Evolutionary conservation across 2,113 vertebrate species (phyloP), one percentile per base, ranked within the genome.

Genomic region (Talpa occidentalis): DNA sequence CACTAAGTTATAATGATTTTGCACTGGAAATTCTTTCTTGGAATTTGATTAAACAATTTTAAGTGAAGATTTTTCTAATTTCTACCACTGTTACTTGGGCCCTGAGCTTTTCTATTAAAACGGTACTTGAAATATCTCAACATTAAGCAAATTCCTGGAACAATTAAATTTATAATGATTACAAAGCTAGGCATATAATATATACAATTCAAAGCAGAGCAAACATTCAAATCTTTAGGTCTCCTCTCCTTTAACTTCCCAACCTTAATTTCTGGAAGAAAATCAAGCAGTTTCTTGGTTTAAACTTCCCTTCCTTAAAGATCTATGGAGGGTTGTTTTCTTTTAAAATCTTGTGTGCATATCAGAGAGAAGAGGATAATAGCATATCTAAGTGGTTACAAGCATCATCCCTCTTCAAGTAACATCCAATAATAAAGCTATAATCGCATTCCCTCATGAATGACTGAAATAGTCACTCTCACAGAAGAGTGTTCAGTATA

Each of bases 101-200:
- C 95, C 95, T 94, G 95, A 95, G 85, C 72, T 97, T 96, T 97
- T 94, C 89, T 96, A 96, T 91, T 95, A 90, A 97, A 98, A 97
- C 52, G 88, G 95, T 94, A 60, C 85, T 94, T 83, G 85, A 98
- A 98, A 98, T 89, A 93, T 62, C 96, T 97, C 35, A 97, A 97
- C 76, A 90, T 94, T 93, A 97, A 73, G 88, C 95, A 92, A 97
- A 98, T 97, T 98, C 96, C 91, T 95, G 91, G 90, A 96, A 97
- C 96, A 97, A 98, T 97, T 97, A 97, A 97, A 98, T 96, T 97
- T 97, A 97, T 97, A 98, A 92, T 97, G 96, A 97, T 97, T 97
- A 97, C 83, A 97, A 97, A 96, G 96, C 97, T 96, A 98, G 95
- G 95, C 40, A 93, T 97, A 98, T 86, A 72, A 69, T n/a, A 98